Evolutionary conservation across 2,113 vertebrate species (phyloP).

Genomic region (Colinus virginianus): DNA sequence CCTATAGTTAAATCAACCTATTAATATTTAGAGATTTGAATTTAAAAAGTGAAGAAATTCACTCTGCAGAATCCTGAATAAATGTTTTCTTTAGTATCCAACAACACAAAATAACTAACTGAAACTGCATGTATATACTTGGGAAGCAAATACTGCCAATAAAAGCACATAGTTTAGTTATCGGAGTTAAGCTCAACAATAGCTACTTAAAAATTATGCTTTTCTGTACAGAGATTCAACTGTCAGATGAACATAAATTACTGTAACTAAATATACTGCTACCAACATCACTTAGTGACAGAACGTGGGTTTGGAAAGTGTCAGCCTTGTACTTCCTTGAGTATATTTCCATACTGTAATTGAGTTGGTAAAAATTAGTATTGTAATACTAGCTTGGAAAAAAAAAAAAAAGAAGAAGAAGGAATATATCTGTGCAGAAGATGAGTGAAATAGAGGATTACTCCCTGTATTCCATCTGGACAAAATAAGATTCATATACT

Average conservation of each 20-base stretch:
- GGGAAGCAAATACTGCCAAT: not conserved
- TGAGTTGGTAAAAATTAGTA: constrained; percentile 22
- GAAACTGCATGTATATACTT: not conserved
- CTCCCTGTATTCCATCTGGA: not conserved
- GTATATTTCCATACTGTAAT: constrained; percentile 17
- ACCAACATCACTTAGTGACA: constrained; percentile 28
- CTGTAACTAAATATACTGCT: constrained; percentile 22
- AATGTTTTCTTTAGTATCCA: not conserved
- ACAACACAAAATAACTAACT: not conserved
- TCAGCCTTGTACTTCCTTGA: constrained; percentile 18
- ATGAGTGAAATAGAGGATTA: not conserved
- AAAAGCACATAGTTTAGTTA: not conserved
- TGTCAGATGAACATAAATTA: constrained; percentile 9
- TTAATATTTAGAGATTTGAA: not conserved
- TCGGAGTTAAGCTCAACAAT: not conserved
- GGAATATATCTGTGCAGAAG: not conserved
- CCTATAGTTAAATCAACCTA: not conserved
- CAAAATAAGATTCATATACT: not conserved
- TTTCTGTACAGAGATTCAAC: constrained; percentile 42
- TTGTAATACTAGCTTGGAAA: not conserved
- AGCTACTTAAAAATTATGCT: not conserved
- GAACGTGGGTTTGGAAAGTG: constrained; percentile 17
- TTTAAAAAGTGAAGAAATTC: not conserved
- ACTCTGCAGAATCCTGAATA: not conserved
- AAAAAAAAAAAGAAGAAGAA: not conserved